A percentile compares a stretch with the other conserved stretches of the same genome.
These are phyloP conservation scores for Caenorhabditis plicata DNA, from an alignment of 2,888 invertebrate genomes.

Conservation along the genomic window DNA sequence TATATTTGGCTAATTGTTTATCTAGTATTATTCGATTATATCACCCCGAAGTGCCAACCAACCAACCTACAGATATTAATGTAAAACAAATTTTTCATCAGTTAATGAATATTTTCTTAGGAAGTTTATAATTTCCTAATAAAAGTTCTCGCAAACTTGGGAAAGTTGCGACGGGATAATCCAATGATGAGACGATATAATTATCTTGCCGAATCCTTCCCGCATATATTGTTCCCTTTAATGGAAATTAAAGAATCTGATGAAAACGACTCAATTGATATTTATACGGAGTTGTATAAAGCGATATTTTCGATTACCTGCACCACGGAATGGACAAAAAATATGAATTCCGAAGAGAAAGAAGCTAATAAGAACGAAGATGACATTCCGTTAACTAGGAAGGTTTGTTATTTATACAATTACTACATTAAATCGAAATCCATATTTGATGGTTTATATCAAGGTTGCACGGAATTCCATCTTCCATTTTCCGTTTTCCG, in stretches of 20 bases:
- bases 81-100: constrained; percentile 2
- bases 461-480: too few relatives aligned
- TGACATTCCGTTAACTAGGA: too few relatives aligned
- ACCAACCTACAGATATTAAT: constrained; percentile 12
- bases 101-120: constrained; percentile 3
- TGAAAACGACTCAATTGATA: constrained; percentile 5
- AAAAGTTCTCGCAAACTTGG: constrained; percentile 10
- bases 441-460: too few relatives aligned
- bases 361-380: neutral
- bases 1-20: constrained; percentile 34
- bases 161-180: constrained; percentile 10
- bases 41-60: constrained; percentile 20
- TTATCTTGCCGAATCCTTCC: constrained; percentile 12
- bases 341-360: neutral
- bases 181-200: constrained; percentile 21
- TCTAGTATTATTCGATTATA: constrained; percentile 31
- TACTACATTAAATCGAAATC: too few relatives aligned
- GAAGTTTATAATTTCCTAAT: constrained; percentile 21
- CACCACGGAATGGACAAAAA: constrained; percentile 18
- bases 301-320: constrained; percentile 7
- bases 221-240: constrained; percentile 2
- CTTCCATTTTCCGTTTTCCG: too few relatives aligned
- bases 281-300: constrained; percentile 7
- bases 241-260: constrained; percentile 19
- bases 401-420: too few relatives aligned